Conservation (phyloP, 2,113 vertebrate genomes). For the Morone saxatilis region DNA sequence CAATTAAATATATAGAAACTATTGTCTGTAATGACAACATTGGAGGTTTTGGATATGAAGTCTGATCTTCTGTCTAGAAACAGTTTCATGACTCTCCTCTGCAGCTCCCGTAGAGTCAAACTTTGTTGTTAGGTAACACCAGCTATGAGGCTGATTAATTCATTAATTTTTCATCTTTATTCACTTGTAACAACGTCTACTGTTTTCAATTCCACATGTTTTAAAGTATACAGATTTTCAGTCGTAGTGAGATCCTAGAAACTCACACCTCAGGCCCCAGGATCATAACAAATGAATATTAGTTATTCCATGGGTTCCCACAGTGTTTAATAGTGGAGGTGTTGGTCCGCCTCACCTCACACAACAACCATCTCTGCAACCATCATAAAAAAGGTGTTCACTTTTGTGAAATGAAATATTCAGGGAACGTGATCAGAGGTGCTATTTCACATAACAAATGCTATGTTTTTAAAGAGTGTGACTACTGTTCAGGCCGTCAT, state of each 20-base stretch:
- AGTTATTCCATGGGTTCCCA: background rate
- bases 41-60: background rate
- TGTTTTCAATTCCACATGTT: constrained; percentile 4
- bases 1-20: background rate
- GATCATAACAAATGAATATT: background rate
- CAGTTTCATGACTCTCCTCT: background rate
- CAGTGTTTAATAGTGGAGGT: background rate
- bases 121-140: background rate
- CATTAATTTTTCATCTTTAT: background rate
- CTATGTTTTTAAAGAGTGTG: background rate
- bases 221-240: background rate
- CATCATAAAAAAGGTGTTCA: background rate
- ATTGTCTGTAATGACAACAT: background rate
- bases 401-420: background rate
- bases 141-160: background rate
- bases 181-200: background rate
- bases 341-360: background rate
- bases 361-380: background rate
- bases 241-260: background rate
- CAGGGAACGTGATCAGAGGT: constrained; percentile 4
- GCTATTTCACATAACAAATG: background rate
- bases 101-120: background rate
- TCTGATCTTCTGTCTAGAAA: background rate
- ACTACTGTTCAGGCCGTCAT: background rate
- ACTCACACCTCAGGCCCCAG: background rate